phyloP scores from a whole-genome alignment of 2,797 vertebrate genomes.

The Clarias platycephalus region DNA sequence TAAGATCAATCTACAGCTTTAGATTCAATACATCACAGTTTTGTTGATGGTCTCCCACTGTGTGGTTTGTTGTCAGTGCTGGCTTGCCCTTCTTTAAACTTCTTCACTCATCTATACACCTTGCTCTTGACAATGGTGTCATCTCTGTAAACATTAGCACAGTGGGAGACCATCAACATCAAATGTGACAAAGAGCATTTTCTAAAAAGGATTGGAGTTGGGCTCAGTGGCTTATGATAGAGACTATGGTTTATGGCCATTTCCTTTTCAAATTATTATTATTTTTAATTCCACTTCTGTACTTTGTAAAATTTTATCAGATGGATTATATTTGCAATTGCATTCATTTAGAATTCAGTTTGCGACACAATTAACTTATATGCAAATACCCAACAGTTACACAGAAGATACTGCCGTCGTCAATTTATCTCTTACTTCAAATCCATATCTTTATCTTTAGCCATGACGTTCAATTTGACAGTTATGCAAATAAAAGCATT shows the following conservation, averaged over 20 bases:
- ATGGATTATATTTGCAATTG: not conserved
- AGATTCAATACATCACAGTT: not conserved
- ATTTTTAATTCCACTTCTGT: not conserved
- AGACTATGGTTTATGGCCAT: too few relatives aligned
- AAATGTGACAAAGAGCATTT: too few relatives aligned
- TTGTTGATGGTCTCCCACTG: not conserved
- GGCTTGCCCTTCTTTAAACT: too few relatives aligned
- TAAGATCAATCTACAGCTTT: conserved; percentile 12
- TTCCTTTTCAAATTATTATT: too few relatives aligned
- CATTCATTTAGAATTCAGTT: not conserved
- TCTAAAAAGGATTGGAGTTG: too few relatives aligned
- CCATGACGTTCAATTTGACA: not conserved
- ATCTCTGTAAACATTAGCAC: too few relatives aligned
- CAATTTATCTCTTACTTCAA: not conserved
- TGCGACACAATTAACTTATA: not conserved
- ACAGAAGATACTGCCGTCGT: not conserved
- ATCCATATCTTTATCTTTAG: not conserved
- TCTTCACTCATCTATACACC: too few relatives aligned
- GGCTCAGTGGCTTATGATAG: too few relatives aligned
- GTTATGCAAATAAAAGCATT: conserved; percentile 12
- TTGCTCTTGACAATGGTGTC: too few relatives aligned
- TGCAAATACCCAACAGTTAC: not conserved
- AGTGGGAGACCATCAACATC: too few relatives aligned
- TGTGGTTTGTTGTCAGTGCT: too few relatives aligned
- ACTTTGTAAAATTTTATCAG: not conserved